Base-by-base conservation (phyloP, 2,888 invertebrate genomes). In the Cistogaster globosa region DNA sequence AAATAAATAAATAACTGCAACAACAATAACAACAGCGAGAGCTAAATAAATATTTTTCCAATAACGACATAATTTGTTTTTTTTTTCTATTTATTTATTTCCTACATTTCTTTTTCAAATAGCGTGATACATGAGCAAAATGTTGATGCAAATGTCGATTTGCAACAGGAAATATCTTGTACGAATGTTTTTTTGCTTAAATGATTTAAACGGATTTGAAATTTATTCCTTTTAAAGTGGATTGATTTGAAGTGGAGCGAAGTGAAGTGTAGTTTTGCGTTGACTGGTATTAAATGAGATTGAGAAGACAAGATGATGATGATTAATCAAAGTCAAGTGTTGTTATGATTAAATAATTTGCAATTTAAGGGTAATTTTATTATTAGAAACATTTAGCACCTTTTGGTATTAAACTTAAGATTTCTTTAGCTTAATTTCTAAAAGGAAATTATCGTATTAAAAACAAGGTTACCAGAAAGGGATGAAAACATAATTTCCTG, bases 271-370 rank as follows among this genome's bases (percentile, higher is more conserved):
- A 68, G 45, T 51, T 1, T 4, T 26, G 26, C 36, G 36, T 60
- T 32, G 22, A 60, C 22, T 32, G 26, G 20, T 60, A 68, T 58
- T 58, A 57, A 65, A 60, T 68, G 42, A 80, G 69, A 32, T 5
- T 5, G 6, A 32, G 8, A 26, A 2, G 6, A 5, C 6, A 0
- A 71, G 8, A 26, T 26, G 6, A 5, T 32, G 2, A 71, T 63
- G 78, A 80, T 80, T 74, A 80, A 80, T 80, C 80, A 74, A 80
- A 74, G 80, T 80, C 74, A 74, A 74, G 58, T 60, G 53, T 74
- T 67, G 51, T 60, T 80, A 45, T 80, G 67, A 80, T 74, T 74
- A 74, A 74, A 74, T 51, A 74, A 45, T 58, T 22, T 45, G 42
- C 9, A 71, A 55, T 55, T 45, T 71, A 71, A 78, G 20, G 42